Percentiles rank a stretch among this genome's conserved stretches.
phyloP scores from a whole-genome alignment of 1,140 invertebrate species.

The Pentalonia nigronervosa region DNA sequence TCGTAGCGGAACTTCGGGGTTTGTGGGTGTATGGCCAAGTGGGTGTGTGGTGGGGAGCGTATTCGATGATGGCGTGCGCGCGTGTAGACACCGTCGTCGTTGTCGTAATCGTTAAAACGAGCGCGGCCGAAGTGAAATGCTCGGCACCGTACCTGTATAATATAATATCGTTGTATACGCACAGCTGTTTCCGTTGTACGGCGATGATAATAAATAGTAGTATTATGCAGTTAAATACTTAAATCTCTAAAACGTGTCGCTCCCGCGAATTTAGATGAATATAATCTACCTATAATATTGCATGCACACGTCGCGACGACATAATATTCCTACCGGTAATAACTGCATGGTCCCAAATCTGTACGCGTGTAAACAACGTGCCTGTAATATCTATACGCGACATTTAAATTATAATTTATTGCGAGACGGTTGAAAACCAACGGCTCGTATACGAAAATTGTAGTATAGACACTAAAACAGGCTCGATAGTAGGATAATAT shows the following conservation, averaged over 20 bases:
- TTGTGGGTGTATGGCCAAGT: not conserved
- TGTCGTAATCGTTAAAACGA: not conserved
- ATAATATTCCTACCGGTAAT: not conserved
- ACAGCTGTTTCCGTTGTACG: not conserved
- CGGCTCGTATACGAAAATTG: not conserved
- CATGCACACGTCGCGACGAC: not conserved
- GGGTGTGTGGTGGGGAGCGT: not conserved
- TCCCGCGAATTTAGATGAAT: not conserved
- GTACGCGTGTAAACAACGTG: not conserved
- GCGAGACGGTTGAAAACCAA: not conserved
- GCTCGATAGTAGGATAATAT: not conserved
- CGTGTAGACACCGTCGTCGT: not conserved
- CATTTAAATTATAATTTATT: not conserved
- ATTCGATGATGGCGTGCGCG: not conserved
- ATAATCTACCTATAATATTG: not conserved
- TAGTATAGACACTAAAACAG: not conserved
- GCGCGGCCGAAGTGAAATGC: not conserved
- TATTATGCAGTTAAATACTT: not conserved
- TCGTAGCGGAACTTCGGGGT: not conserved
- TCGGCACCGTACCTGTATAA: not conserved
- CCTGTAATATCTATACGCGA: not conserved
- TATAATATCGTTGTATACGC: not conserved
- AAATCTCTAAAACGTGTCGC: not conserved
- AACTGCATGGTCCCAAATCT: not conserved
- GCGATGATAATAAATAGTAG: not conserved